Evolutionary conservation across 2,888 invertebrate genomes (phyloP), one percentile per base, ranked within the genome.

Genomic region (Campoletis raptor): DNA sequence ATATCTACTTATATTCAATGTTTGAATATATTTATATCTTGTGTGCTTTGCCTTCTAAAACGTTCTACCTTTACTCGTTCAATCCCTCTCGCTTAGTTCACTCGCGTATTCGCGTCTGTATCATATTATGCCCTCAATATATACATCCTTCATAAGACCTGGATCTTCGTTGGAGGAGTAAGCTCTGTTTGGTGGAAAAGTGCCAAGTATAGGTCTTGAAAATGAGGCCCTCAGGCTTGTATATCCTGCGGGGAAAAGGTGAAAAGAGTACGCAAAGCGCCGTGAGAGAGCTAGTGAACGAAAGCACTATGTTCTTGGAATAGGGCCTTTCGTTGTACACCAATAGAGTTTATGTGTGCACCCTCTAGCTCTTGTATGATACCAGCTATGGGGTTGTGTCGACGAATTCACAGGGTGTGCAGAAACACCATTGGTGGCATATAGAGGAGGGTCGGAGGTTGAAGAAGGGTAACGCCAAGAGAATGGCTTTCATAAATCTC

Each of bases 401-500:
- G 83, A 74, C 77, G 84, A 74, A 84, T 84, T 82, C 81, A 48
- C 74, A 74, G 80, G 80, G 74, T 74, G 73, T 64, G 64, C 66
- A 72, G 77, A 37, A n/a, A 72, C 24, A 57, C 84, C 21, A 66
- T 37, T 52, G 70, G 85, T 61, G 15, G 61, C 30, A 61, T 61
- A 61, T 45, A 77, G 42, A 42, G 83, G 66, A 40, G 81, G 73
- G 54, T 67, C 30, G 54, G 73, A 61, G 70, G 79, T 64, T 48
- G 81, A 84, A 76, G 84, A 85, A 87, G 89, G 81, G 82, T 84
- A 84, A 88, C 88, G 88, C 87, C 83, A 86, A 89, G 89, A 91
- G 90, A 93, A 93, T 92, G 92, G 92, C 93, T 93, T 93, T 93
- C 92, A 94, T 94, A 94, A 94, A 94, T 94, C 94, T 93, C 92